phyloP scores from a whole-genome alignment of 2,888 invertebrate species.

The Anorthoa munda region DNA sequence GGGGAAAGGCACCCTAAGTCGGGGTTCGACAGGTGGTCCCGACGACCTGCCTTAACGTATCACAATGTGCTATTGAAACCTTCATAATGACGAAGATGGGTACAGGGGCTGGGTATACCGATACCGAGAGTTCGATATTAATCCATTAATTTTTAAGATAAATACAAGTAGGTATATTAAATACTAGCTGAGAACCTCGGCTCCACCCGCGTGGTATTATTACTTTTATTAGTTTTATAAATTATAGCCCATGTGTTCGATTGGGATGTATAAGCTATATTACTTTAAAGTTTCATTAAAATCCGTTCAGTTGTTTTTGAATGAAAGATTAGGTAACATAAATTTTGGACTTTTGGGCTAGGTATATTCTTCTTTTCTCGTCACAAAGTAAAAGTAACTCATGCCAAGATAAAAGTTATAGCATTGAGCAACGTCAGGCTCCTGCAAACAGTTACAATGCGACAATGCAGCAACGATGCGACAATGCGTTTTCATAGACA shows the following conservation, averaged over 20 bases:
- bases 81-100: constrained; percentile 12
- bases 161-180: neutral
- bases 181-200: no score
- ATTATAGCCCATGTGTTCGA: no score
- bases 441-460: no score
- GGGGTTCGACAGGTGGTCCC: constrained; percentile 9
- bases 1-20: constrained; percentile 2
- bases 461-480: no score
- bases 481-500: no score
- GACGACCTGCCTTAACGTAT: neutral
- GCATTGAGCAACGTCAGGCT: neutral
- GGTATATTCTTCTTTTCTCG: neutral
- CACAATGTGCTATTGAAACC: constrained; percentile 39
- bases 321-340: no score
- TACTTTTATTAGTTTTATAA: no score
- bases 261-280: no score
- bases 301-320: no score
- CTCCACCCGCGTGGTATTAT: no score
- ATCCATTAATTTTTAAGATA: constrained; percentile 7
- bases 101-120: constrained; percentile 6
- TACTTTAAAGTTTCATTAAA: no score
- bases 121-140: constrained; percentile 34
- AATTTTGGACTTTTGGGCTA: neutral
- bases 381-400: neutral
- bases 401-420: neutral